A percentile compares a stretch with the other conserved stretches of the same genome.
These are phyloP conservation scores for Turnix velox DNA, from an alignment of 2,113 vertebrate species.

Conservation along the genomic window DNA sequence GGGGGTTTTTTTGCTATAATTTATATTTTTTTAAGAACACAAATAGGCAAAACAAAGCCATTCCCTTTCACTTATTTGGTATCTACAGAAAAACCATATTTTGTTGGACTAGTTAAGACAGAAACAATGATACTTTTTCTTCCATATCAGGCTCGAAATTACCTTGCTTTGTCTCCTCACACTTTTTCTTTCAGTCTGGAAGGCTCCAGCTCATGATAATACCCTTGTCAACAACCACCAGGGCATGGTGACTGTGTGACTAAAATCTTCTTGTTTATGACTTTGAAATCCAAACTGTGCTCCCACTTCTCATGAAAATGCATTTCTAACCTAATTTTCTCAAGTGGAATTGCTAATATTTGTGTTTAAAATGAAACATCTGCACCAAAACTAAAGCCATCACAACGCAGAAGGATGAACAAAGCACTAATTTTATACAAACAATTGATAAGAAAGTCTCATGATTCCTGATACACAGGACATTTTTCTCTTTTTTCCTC, in stretches of 20 bases:
- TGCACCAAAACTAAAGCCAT: constrained; percentile 44
- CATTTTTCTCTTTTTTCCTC: constrained; percentile 54
- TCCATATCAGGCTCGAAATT: constrained; percentile 12
- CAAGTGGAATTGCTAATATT: constrained; percentile 17
- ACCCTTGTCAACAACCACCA: not conserved
- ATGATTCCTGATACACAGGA: constrained; percentile 67
- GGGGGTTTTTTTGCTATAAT: too few relatives aligned
- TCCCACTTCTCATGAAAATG: constrained; percentile 16
- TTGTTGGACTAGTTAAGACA: constrained; percentile 13
- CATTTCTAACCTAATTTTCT: constrained; percentile 3
- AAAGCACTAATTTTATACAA: constrained; percentile 67
- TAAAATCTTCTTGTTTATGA: constrained; percentile 28
- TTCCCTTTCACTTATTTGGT: not conserved
- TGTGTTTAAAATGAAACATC: constrained; percentile 40
- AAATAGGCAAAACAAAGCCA: constrained; percentile 29
- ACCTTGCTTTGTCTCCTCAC: not conserved
- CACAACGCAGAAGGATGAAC: constrained; percentile 44
- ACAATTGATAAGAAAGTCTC: constrained; percentile 68
- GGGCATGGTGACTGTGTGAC: not conserved
- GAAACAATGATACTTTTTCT: constrained; percentile 21
- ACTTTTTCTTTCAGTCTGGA: constrained; percentile 25
- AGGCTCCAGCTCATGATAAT: not conserved
- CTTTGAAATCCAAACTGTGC: not conserved
- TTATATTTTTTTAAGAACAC: too few relatives aligned
- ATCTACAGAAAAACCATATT: not conserved